Conservation (phyloP, 2,888 invertebrate genomes). For the Blomia tropicalis region DNA sequence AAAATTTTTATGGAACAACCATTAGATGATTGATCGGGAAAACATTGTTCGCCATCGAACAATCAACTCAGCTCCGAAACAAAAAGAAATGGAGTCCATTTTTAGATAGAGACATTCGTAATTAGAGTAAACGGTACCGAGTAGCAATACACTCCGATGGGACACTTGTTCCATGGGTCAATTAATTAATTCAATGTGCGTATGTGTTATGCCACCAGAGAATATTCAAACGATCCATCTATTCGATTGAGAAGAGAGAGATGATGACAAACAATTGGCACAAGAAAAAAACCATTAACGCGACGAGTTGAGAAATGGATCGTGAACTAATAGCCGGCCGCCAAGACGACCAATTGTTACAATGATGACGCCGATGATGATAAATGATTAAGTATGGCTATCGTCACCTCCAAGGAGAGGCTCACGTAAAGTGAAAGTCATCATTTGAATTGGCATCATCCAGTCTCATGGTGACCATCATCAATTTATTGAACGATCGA, state of each 20-base stretch:
- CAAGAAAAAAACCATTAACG: background rate
- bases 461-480: too few relatives aligned
- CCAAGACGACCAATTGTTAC: too few relatives aligned
- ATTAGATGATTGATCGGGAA: constrained; percentile 1
- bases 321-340: background rate
- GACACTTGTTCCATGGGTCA: constrained; percentile 7
- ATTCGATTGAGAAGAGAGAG: background rate
- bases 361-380: background rate
- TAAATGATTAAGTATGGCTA: constrained; percentile 11
- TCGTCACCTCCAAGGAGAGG: constrained; percentile 6
- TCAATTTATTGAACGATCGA: too few relatives aligned
- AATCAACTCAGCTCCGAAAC: background rate
- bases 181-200: background rate
- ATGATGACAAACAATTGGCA: background rate
- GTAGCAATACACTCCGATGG: too few relatives aligned
- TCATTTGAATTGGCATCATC: too few relatives aligned
- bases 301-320: background rate
- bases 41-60: background rate
- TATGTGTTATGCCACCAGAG: background rate
- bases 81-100: background rate
- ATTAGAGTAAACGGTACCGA: too few relatives aligned
- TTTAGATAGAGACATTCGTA: too few relatives aligned
- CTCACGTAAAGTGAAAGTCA: background rate
- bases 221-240: background rate
- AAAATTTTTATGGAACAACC: too few relatives aligned